phyloP scores from a whole-genome alignment of 2,113 vertebrate genomes.

The Jacana jacana region DNA sequence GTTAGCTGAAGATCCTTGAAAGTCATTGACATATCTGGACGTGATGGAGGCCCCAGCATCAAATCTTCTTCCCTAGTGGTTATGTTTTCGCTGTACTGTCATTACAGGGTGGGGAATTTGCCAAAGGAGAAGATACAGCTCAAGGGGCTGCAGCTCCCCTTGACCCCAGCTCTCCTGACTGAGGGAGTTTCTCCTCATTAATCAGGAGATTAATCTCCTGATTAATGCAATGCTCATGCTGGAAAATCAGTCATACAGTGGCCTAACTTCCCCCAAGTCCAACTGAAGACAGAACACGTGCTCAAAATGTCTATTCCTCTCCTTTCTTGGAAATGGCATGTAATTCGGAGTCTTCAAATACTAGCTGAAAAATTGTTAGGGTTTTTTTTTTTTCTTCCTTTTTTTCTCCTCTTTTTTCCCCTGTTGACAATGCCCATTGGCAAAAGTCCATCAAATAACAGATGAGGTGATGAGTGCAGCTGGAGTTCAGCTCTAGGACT shows the following conservation, averaged over 20 bases:
- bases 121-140: not conserved
- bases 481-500: conserved; percentile 14
- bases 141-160: not conserved
- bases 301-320: not conserved
- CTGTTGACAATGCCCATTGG: conserved; percentile 36
- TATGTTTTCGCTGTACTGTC: not conserved
- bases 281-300: not conserved
- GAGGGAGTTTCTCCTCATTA: no score
- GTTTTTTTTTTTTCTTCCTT: rapidly evolving
- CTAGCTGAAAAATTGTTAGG: not conserved
- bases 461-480: conserved; percentile 27
- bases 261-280: not conserved
- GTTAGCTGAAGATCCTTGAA: not conserved
- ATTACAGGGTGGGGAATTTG: not conserved
- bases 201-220: no score
- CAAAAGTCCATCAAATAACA: conserved; percentile 34
- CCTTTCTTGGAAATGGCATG: not conserved
- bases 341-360: conserved; percentile 7
- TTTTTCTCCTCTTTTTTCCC: not conserved
- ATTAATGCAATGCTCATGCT: not conserved
- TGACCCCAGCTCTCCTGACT: not conserved
- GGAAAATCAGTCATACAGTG: not conserved
- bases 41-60: not conserved
- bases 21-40: not conserved
- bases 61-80: not conserved